Percentiles rank a stretch among this genome's conserved stretches.
Conservation (phyloP, 2,888 invertebrate species). For the Coelinius sp. region DNA sequence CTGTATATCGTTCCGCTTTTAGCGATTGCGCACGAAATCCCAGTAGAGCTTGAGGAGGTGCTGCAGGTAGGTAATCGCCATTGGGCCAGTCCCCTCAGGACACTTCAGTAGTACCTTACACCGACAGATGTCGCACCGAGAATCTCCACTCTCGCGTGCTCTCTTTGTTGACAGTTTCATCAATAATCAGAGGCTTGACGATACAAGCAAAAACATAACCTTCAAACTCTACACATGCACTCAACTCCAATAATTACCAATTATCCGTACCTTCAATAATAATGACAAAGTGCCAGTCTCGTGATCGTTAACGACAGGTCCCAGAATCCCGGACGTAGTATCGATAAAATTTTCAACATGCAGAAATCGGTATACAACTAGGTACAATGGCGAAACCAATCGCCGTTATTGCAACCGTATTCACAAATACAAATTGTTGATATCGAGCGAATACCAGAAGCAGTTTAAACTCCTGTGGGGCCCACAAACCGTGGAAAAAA, state of each 20-base stretch:
- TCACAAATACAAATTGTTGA: not conserved
- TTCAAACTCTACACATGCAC: not conserved
- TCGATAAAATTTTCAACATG: constrained; percentile 4
- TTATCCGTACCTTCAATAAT: constrained; percentile 7
- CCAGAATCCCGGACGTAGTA: constrained; percentile 11
- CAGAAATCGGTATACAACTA: not conserved
- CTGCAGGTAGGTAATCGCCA: not conserved
- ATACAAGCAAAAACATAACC: not conserved
- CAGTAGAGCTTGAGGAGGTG: constrained; percentile 42
- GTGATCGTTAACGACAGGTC: not conserved
- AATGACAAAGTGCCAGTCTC: not conserved
- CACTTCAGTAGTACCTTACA: not conserved
- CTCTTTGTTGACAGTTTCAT: not conserved
- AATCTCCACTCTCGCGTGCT: not conserved
- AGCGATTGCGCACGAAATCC: constrained; percentile 61
- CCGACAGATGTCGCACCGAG: not conserved
- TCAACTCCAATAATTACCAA: constrained; percentile 9
- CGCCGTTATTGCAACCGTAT: not conserved
- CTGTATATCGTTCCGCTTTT: constrained; percentile 64
- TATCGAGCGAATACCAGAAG: not conserved
- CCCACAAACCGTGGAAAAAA: not conserved
- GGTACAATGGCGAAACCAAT: not conserved
- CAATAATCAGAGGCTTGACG: not conserved
- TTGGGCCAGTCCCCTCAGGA: not conserved
- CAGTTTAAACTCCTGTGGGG: not conserved